phyloP scores from a whole-genome alignment of 2,113 vertebrate species.

The Callithrix jacchus region DNA sequence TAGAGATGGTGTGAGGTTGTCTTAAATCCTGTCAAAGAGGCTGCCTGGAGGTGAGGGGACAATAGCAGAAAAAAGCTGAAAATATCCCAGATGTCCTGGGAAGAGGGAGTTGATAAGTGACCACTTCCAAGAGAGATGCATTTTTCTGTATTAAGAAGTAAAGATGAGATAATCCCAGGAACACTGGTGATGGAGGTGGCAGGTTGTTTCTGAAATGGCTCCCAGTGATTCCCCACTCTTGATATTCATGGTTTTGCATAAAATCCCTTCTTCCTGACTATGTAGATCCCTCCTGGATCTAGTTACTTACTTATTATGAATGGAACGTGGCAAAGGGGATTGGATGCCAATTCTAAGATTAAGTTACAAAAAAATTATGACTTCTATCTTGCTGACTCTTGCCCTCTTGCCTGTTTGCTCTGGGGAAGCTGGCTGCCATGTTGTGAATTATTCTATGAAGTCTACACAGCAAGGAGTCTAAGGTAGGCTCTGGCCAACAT shows the following conservation, averaged over 20 bases:
- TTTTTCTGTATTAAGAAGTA: not conserved
- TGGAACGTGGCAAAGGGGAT: not conserved
- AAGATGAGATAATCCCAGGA: not conserved
- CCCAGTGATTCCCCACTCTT: not conserved
- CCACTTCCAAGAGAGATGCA: not conserved
- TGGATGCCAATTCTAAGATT: not conserved
- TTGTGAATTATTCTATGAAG: not conserved
- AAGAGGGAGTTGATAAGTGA: not conserved
- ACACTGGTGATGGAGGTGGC: not conserved
- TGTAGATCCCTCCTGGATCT: not conserved
- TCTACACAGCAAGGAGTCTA: not conserved
- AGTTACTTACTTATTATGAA: not conserved
- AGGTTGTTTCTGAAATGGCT: not conserved
- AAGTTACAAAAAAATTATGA: conserved; percentile 1
- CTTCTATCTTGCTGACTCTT: not conserved
- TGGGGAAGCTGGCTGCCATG: not conserved
- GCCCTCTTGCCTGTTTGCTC: not conserved
- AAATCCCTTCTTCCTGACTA: not conserved
- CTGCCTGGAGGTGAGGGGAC: not conserved
- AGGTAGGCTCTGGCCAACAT: not conserved
- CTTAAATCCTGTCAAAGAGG: not conserved
- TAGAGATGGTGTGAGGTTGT: not conserved
- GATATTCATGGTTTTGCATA: not conserved
- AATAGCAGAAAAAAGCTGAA: not conserved
- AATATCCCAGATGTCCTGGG: not conserved